Conservation (phyloP, 2,113 vertebrate genomes). For the Abramis brama region DNA sequence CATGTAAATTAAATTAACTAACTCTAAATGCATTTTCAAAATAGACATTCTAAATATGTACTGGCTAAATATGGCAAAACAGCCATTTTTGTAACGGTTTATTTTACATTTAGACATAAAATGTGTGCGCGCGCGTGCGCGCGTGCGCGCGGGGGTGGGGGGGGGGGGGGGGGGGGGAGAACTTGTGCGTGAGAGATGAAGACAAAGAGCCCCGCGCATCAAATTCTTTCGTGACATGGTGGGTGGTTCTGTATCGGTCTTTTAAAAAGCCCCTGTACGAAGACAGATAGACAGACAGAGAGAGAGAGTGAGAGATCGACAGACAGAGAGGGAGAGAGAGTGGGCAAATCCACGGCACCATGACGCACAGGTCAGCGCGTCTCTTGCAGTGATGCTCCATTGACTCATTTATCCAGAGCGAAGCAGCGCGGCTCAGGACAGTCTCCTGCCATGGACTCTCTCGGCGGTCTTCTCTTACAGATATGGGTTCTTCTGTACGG, state of each 20-base stretch:
- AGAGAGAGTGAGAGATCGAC: neutral
- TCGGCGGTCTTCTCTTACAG: conserved; percentile 21
- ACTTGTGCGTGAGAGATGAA: conserved; percentile 4
- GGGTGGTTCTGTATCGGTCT: conserved; percentile 10
- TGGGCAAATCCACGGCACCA: conserved; percentile 26
- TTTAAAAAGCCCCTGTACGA: conserved; percentile 26
- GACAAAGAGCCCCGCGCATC: conserved; percentile 30
- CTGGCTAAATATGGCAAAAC: neutral
- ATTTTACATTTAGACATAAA: neutral
- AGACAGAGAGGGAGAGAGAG: conserved; percentile 27
- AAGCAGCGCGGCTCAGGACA: conserved; percentile 16
- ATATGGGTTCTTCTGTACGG: conserved; percentile 36
- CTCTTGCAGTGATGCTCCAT: conserved; percentile 35
- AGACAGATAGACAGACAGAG: neutral
- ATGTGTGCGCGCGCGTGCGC: neutral
- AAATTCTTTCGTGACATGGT: conserved; percentile 41
- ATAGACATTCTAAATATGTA: neutral
- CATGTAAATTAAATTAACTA: neutral
- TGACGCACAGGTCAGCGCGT: conserved; percentile 37
- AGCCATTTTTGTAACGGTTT: neutral
- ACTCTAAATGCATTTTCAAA: neutral
- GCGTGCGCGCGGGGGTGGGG: too few relatives aligned
- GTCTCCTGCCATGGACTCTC: conserved; percentile 45
- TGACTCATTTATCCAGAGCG: conserved; percentile 23
- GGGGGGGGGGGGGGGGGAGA: neutral